A percentile compares a stretch with the other conserved stretches of the same genome.
phyloP scores from a whole-genome alignment of 2,888 invertebrate genomes.

The Aspidiotus rigidus region DNA sequence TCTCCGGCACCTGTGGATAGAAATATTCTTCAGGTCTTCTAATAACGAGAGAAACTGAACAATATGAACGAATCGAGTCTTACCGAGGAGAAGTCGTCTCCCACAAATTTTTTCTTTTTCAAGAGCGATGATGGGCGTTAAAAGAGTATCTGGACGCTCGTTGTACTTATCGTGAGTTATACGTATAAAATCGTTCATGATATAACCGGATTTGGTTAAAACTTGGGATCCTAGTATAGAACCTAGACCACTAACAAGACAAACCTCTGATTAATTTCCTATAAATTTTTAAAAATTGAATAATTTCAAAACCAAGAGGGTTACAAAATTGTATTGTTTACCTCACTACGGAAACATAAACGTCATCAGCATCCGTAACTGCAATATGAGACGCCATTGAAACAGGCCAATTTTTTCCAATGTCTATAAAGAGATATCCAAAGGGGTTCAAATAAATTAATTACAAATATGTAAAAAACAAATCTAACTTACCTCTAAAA shows the following conservation, averaged over 20 bases:
- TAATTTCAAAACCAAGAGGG: constrained; percentile 31
- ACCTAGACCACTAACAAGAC: constrained; percentile 48
- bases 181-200: constrained; percentile 45
- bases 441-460: neutral
- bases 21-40: too few species aligned
- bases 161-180: constrained; percentile 37
- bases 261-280: neutral
- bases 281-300: neutral
- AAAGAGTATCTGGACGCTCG: constrained; percentile 38
- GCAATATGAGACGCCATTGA: constrained; percentile 51
- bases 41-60: too few species aligned
- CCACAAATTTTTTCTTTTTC: constrained; percentile 45
- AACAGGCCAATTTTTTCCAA: constrained; percentile 36
- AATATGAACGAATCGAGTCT: neutral
- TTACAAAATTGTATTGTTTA: constrained; percentile 40
- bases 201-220: constrained; percentile 48
- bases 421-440: constrained; percentile 36
- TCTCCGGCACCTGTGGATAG: constrained; percentile 44
- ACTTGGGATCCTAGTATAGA: constrained; percentile 48
- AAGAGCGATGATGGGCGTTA: constrained; percentile 40
- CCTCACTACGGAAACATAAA: constrained; percentile 60
- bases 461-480: neutral
- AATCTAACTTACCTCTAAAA: constrained; percentile 29
- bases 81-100: constrained; percentile 47
- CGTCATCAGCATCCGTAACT: constrained; percentile 55